phyloP scores from a whole-genome alignment of 2,797 vertebrate genomes.

The Sebastes variabilis region DNA sequence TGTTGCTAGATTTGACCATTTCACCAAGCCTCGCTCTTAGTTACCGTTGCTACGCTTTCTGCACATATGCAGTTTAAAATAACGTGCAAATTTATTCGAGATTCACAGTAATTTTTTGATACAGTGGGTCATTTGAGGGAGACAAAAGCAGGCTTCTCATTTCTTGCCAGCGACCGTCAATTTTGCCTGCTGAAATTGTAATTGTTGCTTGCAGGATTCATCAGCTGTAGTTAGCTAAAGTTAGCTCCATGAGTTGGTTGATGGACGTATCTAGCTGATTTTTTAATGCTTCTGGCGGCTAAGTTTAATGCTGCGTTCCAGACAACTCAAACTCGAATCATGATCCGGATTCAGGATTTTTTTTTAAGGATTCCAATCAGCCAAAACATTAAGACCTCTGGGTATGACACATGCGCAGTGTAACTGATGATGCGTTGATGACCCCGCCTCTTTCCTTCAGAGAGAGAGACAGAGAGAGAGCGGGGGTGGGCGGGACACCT shows the following conservation, averaged over 20 bases:
- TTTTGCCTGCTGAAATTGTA: background rate
- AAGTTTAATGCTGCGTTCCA: background rate
- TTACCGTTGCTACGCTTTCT: background rate
- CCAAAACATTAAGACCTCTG: too few species aligned
- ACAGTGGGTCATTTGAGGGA: background rate
- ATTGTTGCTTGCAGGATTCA: background rate
- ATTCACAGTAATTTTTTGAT: background rate
- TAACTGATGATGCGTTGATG: too few species aligned
- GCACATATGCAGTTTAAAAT: background rate
- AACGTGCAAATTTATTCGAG: background rate
- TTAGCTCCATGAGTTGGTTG: background rate
- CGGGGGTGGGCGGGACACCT: too few species aligned
- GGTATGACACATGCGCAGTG: too few species aligned
- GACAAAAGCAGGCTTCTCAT: background rate
- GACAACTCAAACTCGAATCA: background rate
- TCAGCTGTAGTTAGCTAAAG: background rate
- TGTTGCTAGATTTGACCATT: background rate
- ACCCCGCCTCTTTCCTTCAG: too few species aligned
- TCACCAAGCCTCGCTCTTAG: background rate
- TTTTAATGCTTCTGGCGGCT: background rate
- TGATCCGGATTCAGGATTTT: too few species aligned
- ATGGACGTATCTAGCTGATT: background rate
- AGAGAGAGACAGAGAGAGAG: too few species aligned
- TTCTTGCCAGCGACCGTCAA: background rate
- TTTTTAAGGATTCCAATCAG: too few species aligned